Conservation (phyloP, 2,888 invertebrate genomes). For the Mycalesis mineus region DNA sequence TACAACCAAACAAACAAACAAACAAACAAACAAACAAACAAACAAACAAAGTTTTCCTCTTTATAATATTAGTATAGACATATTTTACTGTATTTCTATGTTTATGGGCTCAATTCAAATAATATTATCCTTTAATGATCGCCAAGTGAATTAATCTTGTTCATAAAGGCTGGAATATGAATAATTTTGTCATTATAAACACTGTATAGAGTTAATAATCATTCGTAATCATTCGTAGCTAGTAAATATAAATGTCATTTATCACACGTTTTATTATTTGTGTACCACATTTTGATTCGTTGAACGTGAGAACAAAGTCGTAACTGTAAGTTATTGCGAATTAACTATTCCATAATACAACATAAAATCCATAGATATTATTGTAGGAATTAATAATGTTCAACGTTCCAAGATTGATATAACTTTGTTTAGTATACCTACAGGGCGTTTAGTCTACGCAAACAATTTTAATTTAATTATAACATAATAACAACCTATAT, state of each 20-base stretch:
- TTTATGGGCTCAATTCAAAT: not conserved
- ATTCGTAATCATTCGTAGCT: not conserved
- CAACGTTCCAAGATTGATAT: slow-evolving; percentile 1
- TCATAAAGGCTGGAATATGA: slow-evolving; percentile 1
- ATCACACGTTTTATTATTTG: slow-evolving; percentile 19
- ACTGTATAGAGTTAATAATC: slow-evolving; percentile 3
- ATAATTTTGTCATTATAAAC: slow-evolving; percentile 6
- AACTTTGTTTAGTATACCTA: not conserved
- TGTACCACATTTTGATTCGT: slow-evolving; percentile 12
- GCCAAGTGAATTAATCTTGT: not conserved
- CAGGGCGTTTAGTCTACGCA: too few relatives aligned
- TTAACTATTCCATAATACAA: slow-evolving; percentile 6
- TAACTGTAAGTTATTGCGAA: slow-evolving; percentile 10
- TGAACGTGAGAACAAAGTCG: slow-evolving; percentile 23
- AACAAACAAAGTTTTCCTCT: too few relatives aligned
- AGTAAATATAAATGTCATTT: slow-evolving; percentile 7
- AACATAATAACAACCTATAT: too few relatives aligned
- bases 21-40: too few relatives aligned
- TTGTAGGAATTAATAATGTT: slow-evolving; percentile 1
- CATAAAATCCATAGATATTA: not conserved
- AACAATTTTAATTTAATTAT: not conserved
- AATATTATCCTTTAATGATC: not conserved
- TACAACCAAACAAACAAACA: too few relatives aligned
- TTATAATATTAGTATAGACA: too few relatives aligned
- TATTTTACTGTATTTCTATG: too few relatives aligned